Evolutionary conservation across 2,888 invertebrate species (phyloP), one percentile per base, ranked within the genome.

Genomic region (Rhyacophila evoluta): DNA sequence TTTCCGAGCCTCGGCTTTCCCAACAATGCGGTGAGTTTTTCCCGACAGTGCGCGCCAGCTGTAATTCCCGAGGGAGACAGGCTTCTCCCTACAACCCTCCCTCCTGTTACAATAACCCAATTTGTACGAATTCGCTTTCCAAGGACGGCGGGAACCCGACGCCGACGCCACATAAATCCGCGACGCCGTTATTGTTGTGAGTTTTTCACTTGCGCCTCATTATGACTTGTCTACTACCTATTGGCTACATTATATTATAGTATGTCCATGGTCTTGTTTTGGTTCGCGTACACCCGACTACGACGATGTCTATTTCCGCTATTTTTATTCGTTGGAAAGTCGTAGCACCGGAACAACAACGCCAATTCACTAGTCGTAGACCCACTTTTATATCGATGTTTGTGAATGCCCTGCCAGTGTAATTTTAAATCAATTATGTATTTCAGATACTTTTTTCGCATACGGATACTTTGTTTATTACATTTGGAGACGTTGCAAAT

Each of bases 41-140:
- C 78, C 74, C 75, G 74, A 71, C 78, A 39, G 75, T 79, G 28
- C 74, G 77, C 81, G 79, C 78, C 78, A 68, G 70, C 77, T 70
- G 73, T 74, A 77, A 68, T 72, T 79, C 38, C 55, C 74, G 33
- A 19, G 28, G 37, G 71, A 25, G 55, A 72, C 74, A 67, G 39
- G 36, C 37, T 5, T 29, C 55, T n/a, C 70, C 73, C 70, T 67
- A 15, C 10, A 15, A 15, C 41, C 75, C 72, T n/a, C 85, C 87
- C 75, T 72, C 68, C 79, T 74, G 79, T 78, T 81, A 81, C 89
- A 89, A 89, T 90, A 90, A 89, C 89, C 89, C 89, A 90, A 90
- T 90, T 89, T 89, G 89, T 89, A 89, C 88, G 89, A 89, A 87
- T 89, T 89, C 89, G 87, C 85, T 87, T 89, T 88, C 89, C 89